Evolutionary conservation across 2,888 invertebrate genomes (phyloP).

Genomic region (Aphodius sticticus): DNA sequence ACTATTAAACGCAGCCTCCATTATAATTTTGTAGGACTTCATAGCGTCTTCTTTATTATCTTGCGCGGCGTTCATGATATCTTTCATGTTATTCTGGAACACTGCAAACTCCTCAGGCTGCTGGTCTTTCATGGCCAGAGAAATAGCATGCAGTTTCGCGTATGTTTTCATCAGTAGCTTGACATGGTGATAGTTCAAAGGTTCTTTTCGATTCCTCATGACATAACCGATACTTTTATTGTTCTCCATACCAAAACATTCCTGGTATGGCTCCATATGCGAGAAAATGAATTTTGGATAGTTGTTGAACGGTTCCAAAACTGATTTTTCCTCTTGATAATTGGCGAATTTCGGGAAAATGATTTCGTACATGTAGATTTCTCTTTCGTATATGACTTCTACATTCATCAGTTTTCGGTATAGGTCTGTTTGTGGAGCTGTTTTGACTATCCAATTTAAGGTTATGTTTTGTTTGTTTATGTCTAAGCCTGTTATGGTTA

Average conservation of each 20-base stretch:
- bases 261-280: slow-evolving; percentile 37
- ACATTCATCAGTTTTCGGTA: slow-evolving; percentile 44
- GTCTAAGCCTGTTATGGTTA: slow-evolving; percentile 5
- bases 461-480: slow-evolving; percentile 24
- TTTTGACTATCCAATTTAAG: slow-evolving; percentile 49
- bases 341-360: slow-evolving; percentile 45
- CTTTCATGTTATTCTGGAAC: slow-evolving; percentile 38
- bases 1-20: slow-evolving; percentile 15
- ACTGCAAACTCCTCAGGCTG: slow-evolving; percentile 43
- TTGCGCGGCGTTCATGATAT: slow-evolving; percentile 17
- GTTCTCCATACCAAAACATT: slow-evolving; percentile 45
- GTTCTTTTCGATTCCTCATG: slow-evolving; percentile 39
- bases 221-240: slow-evolving; percentile 46
- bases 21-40: slow-evolving; percentile 7
- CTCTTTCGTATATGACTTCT: slow-evolving; percentile 44
- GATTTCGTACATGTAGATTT: slow-evolving; percentile 47
- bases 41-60: slow-evolving; percentile 1
- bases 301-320: slow-evolving; percentile 36
- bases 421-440: slow-evolving; percentile 42
- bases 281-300: slow-evolving; percentile 38
- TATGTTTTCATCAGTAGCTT: slow-evolving; percentile 46
- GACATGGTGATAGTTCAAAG: slow-evolving; percentile 47
- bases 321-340: slow-evolving; percentile 42
- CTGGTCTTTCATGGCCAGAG: slow-evolving; percentile 46
- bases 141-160: slow-evolving; percentile 49